A percentile compares a stretch with the other conserved stretches of the same genome.
These are phyloP conservation scores for Pseudois nayaur DNA, from an alignment of 2,113 vertebrate genomes.

Conservation along the genomic window DNA sequence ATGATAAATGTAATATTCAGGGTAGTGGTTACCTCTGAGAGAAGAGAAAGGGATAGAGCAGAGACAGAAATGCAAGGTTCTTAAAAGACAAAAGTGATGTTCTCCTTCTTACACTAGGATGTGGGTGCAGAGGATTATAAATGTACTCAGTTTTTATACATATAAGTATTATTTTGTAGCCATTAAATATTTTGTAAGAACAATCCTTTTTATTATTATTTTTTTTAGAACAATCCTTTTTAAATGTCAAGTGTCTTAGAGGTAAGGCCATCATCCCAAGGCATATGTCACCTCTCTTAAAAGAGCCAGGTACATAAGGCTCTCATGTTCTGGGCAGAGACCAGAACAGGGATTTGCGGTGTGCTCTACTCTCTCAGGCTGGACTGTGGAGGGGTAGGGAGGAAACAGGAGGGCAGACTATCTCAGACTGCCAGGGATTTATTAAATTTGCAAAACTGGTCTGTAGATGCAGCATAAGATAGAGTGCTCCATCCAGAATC, in stretches of 20 bases:
- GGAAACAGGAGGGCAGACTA: background rate
- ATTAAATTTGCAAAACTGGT: background rate
- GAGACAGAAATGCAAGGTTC: background rate
- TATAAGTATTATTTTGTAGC: background rate
- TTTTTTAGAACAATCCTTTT: background rate
- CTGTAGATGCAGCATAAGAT: constrained; percentile 12
- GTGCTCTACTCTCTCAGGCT: background rate
- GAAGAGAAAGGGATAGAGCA: background rate
- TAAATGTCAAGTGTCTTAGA: background rate
- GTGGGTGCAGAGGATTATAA: background rate
- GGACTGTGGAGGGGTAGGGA: background rate
- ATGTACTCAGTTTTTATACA: background rate
- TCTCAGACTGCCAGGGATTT: background rate
- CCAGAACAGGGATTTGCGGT: background rate
- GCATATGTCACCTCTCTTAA: background rate
- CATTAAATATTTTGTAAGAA: background rate
- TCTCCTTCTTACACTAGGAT: background rate
- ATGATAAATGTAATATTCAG: background rate
- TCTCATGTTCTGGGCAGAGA: background rate
- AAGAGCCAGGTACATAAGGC: background rate
- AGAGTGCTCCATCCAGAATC: background rate
- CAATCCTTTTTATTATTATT: background rate
- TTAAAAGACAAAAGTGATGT: background rate
- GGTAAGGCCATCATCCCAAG: background rate
- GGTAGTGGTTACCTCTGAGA: background rate